These are phyloP conservation scores for Hydractinia symbiolongicarpus DNA, from an alignment of 30 jellyfish, hydroid and myxozoan genomes.

Conservation along the genomic window DNA sequence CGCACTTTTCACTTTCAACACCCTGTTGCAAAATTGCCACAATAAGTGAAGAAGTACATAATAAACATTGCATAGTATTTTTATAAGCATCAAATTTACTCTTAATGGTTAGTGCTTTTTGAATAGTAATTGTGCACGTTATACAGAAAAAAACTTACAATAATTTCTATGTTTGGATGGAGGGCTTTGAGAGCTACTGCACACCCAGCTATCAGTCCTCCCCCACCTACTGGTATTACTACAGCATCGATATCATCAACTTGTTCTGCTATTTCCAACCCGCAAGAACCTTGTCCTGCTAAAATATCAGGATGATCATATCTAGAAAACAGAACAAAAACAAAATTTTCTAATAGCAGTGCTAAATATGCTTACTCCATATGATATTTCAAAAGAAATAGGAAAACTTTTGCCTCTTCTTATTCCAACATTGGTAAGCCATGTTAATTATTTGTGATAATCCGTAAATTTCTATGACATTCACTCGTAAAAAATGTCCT, in stretches of 20 bases:
- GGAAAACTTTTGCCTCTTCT: too few species aligned
- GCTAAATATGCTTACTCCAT: too few species aligned
- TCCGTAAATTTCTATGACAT: too few species aligned
- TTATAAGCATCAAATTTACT: too few species aligned
- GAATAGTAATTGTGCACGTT: neutral
- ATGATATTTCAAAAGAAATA: too few species aligned
- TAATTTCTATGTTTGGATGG: constrained; percentile 68
- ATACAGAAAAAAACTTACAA: constrained; percentile 41
- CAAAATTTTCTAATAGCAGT: neutral
- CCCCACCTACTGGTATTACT: constrained; percentile 98
- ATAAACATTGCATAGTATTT: too few species aligned
- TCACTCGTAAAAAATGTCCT: too few species aligned
- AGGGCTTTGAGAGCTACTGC: constrained; percentile 81
- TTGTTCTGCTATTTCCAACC: constrained; percentile 86
- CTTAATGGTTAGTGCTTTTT: neutral
- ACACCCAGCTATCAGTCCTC: constrained; percentile 95
- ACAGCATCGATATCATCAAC: constrained; percentile 93
- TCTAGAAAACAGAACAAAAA: constrained; percentile 23
- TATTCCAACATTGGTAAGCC: too few species aligned
- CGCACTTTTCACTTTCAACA: constrained; percentile 79
- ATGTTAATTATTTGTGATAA: too few species aligned
- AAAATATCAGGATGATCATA: constrained; percentile 94
- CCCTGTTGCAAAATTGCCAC: constrained; percentile 33
- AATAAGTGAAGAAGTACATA: too few species aligned
- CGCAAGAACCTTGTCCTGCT: constrained; percentile 98